phyloP scores from a whole-genome alignment of 2,888 invertebrate species.

The Pyrochroa serraticornis region DNA sequence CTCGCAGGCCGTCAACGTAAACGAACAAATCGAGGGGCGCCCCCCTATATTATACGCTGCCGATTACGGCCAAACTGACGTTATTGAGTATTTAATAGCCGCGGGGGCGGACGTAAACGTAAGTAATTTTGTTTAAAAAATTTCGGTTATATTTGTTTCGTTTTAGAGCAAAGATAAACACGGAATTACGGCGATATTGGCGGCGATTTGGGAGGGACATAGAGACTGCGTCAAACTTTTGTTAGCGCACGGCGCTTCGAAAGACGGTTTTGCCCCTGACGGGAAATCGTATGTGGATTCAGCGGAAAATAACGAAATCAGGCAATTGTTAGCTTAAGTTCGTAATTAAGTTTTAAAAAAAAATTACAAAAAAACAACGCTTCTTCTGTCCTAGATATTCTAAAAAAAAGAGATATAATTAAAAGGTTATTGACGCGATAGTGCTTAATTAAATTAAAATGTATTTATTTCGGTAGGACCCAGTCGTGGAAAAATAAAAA shows the following conservation, averaged over 20 bases:
- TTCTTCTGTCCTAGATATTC: constrained; percentile 23
- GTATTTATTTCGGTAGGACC: constrained; percentile 5
- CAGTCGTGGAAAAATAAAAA: not conserved
- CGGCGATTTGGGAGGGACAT: constrained; percentile 97
- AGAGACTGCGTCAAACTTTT: constrained; percentile 88
- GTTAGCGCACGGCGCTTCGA: constrained; percentile 83
- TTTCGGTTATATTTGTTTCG: constrained; percentile 12
- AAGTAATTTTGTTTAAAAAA: constrained; percentile 53
- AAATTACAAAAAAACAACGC: not conserved
- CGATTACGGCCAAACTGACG: constrained; percentile 92
- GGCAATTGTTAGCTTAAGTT: constrained; percentile 65
- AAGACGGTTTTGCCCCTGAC: constrained; percentile 83
- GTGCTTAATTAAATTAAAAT: constrained; percentile 27
- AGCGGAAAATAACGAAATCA: constrained; percentile 91
- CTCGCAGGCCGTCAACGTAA: constrained; percentile 72
- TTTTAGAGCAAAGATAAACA: constrained; percentile 90
- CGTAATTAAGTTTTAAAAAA: constrained; percentile 10
- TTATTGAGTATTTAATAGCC: constrained; percentile 84
- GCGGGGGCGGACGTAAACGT: constrained; percentile 95
- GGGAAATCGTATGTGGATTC: constrained; percentile 86
- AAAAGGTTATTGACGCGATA: constrained; percentile 15
- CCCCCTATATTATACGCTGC: constrained; percentile 93
- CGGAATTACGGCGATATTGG: constrained; percentile 91
- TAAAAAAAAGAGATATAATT: constrained; percentile 17
- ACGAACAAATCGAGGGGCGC: constrained; percentile 86